phyloP scores from a whole-genome alignment of 2,113 vertebrate species.

The Eurypyga helias region DNA sequence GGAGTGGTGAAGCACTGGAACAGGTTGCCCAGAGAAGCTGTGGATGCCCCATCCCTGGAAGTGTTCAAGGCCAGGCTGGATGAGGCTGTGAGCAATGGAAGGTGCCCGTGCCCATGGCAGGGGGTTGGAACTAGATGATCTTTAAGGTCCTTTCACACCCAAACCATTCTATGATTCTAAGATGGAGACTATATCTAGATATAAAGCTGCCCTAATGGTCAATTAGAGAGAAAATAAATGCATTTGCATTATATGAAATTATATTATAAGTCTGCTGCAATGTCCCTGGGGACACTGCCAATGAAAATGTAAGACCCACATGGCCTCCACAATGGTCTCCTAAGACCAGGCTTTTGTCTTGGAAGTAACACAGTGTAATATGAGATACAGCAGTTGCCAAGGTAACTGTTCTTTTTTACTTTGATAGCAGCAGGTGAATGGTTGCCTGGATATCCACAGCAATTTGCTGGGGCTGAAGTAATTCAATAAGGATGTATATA shows the following conservation, averaged over 20 bases:
- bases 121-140: too few species aligned
- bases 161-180: too few species aligned
- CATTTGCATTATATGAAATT: not conserved
- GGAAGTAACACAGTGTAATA: not conserved
- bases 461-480: not conserved
- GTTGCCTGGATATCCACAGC: constrained; percentile 38
- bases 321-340: not conserved
- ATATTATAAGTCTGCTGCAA: not conserved
- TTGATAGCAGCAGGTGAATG: constrained; percentile 32
- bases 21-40: too few species aligned
- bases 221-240: not conserved
- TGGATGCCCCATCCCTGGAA: too few species aligned
- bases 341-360: not conserved
- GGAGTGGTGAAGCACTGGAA: too few species aligned
- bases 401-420: constrained; percentile 41
- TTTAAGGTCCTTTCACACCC: too few species aligned
- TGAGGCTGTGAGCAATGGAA: too few species aligned
- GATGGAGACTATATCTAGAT: too few species aligned
- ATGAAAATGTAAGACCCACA: not conserved
- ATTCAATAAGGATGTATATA: not conserved
- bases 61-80: too few species aligned
- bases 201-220: not conserved
- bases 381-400: constrained; percentile 56
- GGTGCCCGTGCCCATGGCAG: too few species aligned
- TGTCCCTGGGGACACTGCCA: not conserved